Percentiles rank a stretch among this genome's conserved stretches.
Evolutionary conservation across 2,888 invertebrate species (phyloP).

Genomic region (Acleris literana): DNA sequence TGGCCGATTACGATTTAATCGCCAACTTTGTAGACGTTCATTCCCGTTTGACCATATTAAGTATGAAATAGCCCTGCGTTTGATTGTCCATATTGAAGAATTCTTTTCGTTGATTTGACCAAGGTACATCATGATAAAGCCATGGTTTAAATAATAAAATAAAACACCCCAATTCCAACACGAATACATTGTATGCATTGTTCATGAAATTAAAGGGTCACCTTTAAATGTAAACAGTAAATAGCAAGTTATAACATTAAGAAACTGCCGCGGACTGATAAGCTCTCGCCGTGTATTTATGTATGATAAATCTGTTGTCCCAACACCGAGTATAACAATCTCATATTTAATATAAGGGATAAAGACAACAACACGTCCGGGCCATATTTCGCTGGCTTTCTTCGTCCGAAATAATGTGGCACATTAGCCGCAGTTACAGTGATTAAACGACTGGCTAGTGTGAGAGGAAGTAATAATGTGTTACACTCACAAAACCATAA

Average conservation of each 20-base stretch:
- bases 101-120: no score
- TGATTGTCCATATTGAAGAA: no score
- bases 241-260: not conserved
- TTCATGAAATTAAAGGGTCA: no score
- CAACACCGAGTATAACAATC: constrained; percentile 35
- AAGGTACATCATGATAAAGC: no score
- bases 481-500: constrained; percentile 53
- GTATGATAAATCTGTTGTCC: constrained; percentile 24
- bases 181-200: no score
- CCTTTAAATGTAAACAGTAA: not conserved
- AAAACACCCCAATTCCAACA: no score
- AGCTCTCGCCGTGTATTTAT: constrained; percentile 1
- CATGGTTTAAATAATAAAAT: no score
- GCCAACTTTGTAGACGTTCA: no score
- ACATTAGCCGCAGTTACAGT: constrained; percentile 79
- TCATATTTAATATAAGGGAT: constrained; percentile 61
- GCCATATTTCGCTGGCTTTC: constrained; percentile 71
- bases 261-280: not conserved
- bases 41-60: no score
- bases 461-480: constrained; percentile 67
- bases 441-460: constrained; percentile 74
- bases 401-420: constrained; percentile 73
- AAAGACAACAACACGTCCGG: constrained; percentile 59
- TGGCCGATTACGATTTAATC: no score
- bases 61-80: no score